Evolutionary conservation across 2,888 invertebrate species (phyloP).

Genomic region (Drosophila niveifrons): DNA sequence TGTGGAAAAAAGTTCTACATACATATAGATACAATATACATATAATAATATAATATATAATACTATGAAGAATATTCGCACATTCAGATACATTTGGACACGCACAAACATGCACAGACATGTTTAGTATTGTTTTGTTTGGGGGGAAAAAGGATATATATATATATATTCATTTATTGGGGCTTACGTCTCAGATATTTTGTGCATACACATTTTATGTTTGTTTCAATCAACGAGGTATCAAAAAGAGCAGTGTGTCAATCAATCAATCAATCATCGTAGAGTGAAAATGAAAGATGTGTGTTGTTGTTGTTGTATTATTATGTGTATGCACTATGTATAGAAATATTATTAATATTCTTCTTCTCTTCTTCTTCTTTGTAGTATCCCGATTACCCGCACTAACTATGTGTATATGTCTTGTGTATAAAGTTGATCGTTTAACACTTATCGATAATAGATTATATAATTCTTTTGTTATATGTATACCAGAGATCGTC

Average conservation of each 20-base stretch:
- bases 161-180: slow-evolving; percentile 13
- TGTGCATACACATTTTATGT: slow-evolving; percentile 36
- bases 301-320: not conserved
- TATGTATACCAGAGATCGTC: no score
- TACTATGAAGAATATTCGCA: slow-evolving; percentile 12
- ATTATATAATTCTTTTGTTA: slow-evolving; percentile 7
- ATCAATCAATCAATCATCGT: slow-evolving; percentile 5
- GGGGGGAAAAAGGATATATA: slow-evolving; percentile 25
- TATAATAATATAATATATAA: not conserved
- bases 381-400: slow-evolving; percentile 35
- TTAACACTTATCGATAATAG: slow-evolving; percentile 24
- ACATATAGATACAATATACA: not conserved
- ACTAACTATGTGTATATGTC: slow-evolving; percentile 49
- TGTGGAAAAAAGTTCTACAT: slow-evolving; percentile 14
- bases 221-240: slow-evolving; percentile 44
- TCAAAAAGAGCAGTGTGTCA: slow-evolving; percentile 50
- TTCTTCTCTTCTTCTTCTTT: slow-evolving; percentile 3
- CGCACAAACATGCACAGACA: slow-evolving; percentile 7
- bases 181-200: not conserved
- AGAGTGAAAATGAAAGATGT: not conserved
- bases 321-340: slow-evolving; percentile 6
- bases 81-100: slow-evolving; percentile 9
- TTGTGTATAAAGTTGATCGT: slow-evolving; percentile 22
- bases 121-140: slow-evolving; percentile 16
- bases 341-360: slow-evolving; percentile 1